A percentile compares a stretch with the other conserved stretches of the same genome.
Evolutionary conservation across 2,113 vertebrate species (phyloP).

Genomic region (Edolisoma coerulescens): DNA sequence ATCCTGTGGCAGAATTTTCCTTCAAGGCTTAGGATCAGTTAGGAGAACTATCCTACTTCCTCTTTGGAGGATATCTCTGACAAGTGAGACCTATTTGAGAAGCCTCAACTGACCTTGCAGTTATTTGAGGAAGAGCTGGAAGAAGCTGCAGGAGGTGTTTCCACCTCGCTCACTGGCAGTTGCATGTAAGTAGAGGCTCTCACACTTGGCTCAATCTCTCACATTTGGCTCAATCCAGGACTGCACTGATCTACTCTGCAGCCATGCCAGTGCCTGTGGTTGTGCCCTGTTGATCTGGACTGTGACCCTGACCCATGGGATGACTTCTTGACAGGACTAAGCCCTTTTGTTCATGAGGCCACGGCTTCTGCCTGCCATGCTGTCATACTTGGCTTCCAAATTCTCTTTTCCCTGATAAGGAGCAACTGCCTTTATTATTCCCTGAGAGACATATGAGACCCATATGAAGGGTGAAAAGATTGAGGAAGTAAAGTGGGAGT

Average conservation of each 20-base stretch:
- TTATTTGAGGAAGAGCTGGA: neutral
- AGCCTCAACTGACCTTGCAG: neutral
- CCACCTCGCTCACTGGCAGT: neutral
- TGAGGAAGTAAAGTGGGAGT: rapidly evolving
- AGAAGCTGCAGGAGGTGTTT: neutral
- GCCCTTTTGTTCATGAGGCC: neutral
- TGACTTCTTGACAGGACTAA: neutral
- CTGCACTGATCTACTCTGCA: neutral
- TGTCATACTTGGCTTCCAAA: neutral
- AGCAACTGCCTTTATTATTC: neutral
- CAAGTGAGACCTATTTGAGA: neutral
- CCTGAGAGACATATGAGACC: neutral
- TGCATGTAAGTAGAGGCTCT: neutral
- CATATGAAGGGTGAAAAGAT: neutral
- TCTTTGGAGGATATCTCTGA: neutral
- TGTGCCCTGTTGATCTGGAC: neutral
- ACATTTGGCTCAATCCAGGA: neutral
- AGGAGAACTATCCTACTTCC: neutral
- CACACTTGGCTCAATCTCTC: neutral
- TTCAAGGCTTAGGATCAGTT: neutral
- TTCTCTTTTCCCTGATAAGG: neutral
- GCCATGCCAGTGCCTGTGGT: neutral
- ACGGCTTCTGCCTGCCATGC: neutral
- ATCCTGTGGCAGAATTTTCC: neutral
- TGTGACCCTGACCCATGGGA: neutral